phyloP scores from a whole-genome alignment of 2,797 vertebrate species.

The Dipus sagitta region DNA sequence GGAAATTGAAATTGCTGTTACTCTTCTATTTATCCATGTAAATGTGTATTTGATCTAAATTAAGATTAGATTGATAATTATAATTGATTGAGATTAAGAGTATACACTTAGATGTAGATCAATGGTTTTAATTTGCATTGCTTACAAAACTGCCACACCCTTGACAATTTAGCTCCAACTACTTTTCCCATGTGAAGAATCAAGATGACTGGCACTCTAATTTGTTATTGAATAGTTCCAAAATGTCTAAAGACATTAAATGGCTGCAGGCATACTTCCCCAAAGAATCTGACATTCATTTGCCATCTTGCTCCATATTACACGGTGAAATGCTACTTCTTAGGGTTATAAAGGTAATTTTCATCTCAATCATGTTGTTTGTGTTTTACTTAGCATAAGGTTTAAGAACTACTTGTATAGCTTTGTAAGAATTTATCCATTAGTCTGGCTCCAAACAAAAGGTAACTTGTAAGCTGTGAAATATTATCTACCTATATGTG shows the following conservation, averaged over 20 bases:
- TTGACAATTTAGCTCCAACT: conserved; percentile 8
- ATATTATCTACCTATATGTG: background rate
- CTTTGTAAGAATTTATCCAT: conserved; percentile 40
- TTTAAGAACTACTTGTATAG: background rate
- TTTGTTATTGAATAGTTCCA: conserved; percentile 21
- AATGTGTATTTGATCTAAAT: background rate
- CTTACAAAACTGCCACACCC: conserved; percentile 25
- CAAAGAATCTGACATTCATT: conserved; percentile 64
- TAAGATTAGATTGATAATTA: background rate
- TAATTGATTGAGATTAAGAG: background rate
- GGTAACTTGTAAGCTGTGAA: conserved; percentile 4
- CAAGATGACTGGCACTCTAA: background rate
- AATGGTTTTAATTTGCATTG: background rate
- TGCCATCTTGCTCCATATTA: conserved; percentile 51
- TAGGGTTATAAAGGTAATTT: conserved; percentile 47
- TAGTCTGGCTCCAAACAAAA: conserved; percentile 57
- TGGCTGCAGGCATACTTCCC: background rate
- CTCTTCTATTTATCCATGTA: background rate
- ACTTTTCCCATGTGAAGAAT: conserved; percentile 6
- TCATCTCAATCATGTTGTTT: conserved; percentile 44
- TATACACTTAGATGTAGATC: background rate
- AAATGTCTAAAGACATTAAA: conserved; percentile 53
- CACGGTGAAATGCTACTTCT: conserved; percentile 19
- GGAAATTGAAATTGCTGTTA: background rate
- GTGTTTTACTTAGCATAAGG: conserved; percentile 43